phyloP scores from a whole-genome alignment of 1,140 invertebrate genomes.

The Drosophila santomea region DNA sequence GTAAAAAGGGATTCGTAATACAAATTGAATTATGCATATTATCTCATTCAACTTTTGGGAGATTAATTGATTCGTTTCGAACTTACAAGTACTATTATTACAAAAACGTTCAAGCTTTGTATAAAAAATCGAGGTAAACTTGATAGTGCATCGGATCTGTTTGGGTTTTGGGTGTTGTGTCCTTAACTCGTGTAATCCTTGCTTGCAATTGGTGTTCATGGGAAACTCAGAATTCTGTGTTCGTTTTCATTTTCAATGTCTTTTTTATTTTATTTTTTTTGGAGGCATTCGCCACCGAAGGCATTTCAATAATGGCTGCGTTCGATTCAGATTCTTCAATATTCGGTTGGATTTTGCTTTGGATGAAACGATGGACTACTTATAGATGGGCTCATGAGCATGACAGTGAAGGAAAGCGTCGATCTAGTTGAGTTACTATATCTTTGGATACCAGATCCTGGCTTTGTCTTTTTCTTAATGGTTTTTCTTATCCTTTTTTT shows the following conservation, averaged over 20 bases:
- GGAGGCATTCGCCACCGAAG: constrained; percentile 35
- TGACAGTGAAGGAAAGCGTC: constrained; percentile 21
- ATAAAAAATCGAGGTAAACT: constrained; percentile 79
- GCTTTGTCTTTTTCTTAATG: constrained; percentile 24
- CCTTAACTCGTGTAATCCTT: constrained; percentile 22
- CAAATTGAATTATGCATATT: constrained; percentile 43
- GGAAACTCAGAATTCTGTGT: constrained; percentile 44
- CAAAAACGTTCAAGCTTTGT: constrained; percentile 75
- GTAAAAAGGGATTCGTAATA: constrained; percentile 73
- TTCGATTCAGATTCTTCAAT: constrained; percentile 24
- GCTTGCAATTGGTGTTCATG: constrained; percentile 32
- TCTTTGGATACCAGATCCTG: constrained; percentile 9
- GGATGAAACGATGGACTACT: constrained; percentile 34
- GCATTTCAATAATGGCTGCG: constrained; percentile 45
- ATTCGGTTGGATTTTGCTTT: background rate
- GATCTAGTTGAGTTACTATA: constrained; percentile 23
- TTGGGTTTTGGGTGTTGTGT: constrained; percentile 27
- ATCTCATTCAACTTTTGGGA: constrained; percentile 17
- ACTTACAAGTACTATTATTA: constrained; percentile 74
- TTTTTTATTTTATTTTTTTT: constrained; percentile 1
- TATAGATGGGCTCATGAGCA: constrained; percentile 30
- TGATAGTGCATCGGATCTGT: constrained; percentile 74
- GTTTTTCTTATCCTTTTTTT: constrained; percentile 17
- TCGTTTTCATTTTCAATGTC: background rate
- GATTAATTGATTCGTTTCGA: constrained; percentile 47